These are phyloP conservation scores for Geotrypetes seraphini DNA, from an alignment of 2,797 vertebrate genomes.

Conservation along the genomic window DNA sequence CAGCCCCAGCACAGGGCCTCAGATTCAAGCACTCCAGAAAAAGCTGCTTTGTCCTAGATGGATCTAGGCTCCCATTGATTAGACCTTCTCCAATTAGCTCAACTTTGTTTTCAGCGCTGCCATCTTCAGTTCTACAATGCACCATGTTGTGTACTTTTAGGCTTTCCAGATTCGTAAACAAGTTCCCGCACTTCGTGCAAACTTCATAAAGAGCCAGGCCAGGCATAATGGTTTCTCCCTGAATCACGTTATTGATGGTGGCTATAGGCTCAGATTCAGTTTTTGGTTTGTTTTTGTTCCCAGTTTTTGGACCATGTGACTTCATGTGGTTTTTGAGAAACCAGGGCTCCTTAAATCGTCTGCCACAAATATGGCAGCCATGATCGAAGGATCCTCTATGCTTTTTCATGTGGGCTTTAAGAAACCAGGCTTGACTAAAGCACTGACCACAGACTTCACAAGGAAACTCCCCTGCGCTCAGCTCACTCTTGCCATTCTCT, in stretches of 20 bases:
- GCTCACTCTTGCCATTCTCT: conserved; percentile 44
- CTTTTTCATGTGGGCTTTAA: conserved; percentile 93
- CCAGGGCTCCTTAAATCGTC: conserved; percentile 90
- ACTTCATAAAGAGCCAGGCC: conserved; percentile 70
- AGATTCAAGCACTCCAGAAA: conserved; percentile 75
- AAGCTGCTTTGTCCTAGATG: conserved; percentile 58
- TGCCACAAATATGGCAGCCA: conserved; percentile 82
- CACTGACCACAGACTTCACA: conserved; percentile 86
- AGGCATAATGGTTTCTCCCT: conserved; percentile 61
- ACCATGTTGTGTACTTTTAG: conserved; percentile 74
- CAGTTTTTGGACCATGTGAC: conserved; percentile 70
- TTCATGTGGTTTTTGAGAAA: conserved; percentile 98
- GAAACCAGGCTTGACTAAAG: conserved; percentile 86
- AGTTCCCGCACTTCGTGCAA: conserved; percentile 87
- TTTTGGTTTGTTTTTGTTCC: conserved; percentile 70
- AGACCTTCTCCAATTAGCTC: conserved; percentile 10
- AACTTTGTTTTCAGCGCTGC: conserved; percentile 1
- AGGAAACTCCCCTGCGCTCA: conserved; percentile 58
- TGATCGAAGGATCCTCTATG: conserved; percentile 85
- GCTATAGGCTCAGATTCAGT: conserved; percentile 64
- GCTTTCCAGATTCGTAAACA: conserved; percentile 83
- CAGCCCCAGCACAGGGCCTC: conserved; percentile 39
- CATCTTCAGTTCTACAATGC: conserved; percentile 52
- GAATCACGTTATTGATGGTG: conserved; percentile 82
- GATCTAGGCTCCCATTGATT: conserved; percentile 37